Percentiles rank a stretch among this genome's conserved stretches.
Conservation (phyloP, 2,113 vertebrate genomes). For the Gymnogyps californianus region DNA sequence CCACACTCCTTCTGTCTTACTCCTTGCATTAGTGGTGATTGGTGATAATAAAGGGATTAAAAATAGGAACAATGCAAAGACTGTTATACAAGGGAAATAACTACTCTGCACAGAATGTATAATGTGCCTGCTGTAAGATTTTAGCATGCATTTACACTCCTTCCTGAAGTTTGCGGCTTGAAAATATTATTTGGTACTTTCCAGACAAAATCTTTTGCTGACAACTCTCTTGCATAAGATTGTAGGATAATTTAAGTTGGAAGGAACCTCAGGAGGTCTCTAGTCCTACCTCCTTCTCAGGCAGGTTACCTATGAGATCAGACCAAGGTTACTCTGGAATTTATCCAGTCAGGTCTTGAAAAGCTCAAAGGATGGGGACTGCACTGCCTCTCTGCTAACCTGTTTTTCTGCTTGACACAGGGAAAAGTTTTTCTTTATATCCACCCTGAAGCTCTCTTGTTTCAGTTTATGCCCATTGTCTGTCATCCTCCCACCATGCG, state of each 20-base stretch:
- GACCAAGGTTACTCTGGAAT: neutral
- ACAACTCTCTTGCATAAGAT: neutral
- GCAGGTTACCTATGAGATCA: neutral
- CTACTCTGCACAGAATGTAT: neutral
- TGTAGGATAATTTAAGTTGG: neutral
- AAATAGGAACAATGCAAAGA: neutral
- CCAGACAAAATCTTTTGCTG: neutral
- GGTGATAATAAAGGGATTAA: neutral
- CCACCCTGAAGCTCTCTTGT: neutral
- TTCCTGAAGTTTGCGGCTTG: neutral
- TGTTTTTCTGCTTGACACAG: neutral
- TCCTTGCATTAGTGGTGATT: neutral
- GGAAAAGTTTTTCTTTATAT: neutral
- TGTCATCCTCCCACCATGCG: neutral
- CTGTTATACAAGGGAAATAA: neutral
- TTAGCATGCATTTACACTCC: neutral
- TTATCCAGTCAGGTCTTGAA: neutral
- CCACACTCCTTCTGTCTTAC: neutral
- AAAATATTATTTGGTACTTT: neutral
- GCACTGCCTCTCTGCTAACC: neutral
- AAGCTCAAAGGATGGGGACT: neutral
- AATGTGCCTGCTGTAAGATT: neutral
- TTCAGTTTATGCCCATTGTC: neutral
- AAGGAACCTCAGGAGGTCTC: neutral
- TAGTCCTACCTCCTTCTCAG: neutral